A percentile compares a stretch with the other conserved stretches of the same genome.
phyloP scores from a whole-genome alignment of 2,113 vertebrate genomes.

The Ceyx margarethae region DNA sequence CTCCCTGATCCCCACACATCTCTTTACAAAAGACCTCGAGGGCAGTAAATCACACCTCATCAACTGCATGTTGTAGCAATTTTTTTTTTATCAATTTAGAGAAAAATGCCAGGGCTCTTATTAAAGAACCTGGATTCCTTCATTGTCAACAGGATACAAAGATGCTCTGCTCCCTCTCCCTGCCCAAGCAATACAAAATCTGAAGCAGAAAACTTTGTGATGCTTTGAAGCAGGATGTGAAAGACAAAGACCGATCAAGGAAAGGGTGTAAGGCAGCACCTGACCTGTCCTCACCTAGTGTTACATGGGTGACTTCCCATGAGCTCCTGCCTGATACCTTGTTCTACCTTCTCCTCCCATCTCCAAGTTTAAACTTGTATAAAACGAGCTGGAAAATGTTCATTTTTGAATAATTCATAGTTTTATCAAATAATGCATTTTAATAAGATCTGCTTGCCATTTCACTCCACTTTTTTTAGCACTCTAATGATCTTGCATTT shows the following conservation, averaged over 20 bases:
- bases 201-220: neutral
- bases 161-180: neutral
- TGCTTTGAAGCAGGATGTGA: neutral
- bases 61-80: neutral
- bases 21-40: neutral
- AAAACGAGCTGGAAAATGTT: neutral
- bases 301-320: neutral
- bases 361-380: neutral
- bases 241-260: neutral
- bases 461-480: neutral
- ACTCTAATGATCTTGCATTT: neutral
- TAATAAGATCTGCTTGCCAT: constrained; percentile 8
- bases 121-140: neutral
- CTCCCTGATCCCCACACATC: neutral
- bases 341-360: neutral
- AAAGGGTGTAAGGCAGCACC: neutral
- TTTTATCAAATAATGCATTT: constrained; percentile 20
- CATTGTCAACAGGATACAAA: neutral
- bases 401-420: constrained; percentile 12
- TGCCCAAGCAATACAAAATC: neutral
- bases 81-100: neutral
- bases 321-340: neutral
- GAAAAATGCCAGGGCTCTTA: neutral
- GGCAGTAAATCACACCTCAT: neutral
- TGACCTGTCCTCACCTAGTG: neutral